Percentiles rank a stretch among this genome's conserved stretches.
These are phyloP conservation scores for Schmidtea mediterranea DNA, from an alignment of 1,140 invertebrate species.

Conservation along the genomic window DNA sequence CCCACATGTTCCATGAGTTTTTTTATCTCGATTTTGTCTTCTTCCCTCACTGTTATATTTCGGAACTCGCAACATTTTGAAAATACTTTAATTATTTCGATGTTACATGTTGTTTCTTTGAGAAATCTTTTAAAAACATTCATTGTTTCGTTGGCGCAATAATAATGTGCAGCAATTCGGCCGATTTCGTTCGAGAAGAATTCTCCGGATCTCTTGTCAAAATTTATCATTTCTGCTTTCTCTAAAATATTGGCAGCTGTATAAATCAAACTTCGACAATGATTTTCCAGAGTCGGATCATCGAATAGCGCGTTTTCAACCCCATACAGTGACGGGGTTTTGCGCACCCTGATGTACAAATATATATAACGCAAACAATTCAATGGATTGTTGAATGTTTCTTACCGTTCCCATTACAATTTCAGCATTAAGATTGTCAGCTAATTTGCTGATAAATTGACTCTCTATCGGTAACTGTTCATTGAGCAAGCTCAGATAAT, in stretches of 20 bases:
- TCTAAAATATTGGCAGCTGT: constrained; percentile 72
- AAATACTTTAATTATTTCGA: constrained; percentile 92
- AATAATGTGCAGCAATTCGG: constrained; percentile 86
- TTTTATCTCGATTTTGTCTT: constrained; percentile 84
- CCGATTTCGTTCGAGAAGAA: constrained; percentile 54
- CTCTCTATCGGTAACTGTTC: constrained; percentile 49
- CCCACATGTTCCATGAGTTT: constrained; percentile 89
- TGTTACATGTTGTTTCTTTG: constrained; percentile 82
- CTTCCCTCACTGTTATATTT: constrained; percentile 52
- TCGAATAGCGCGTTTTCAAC: constrained; percentile 35
- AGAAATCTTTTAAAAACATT: constrained; percentile 77
- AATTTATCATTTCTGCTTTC: constrained; percentile 65
- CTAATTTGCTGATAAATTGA: constrained; percentile 38
- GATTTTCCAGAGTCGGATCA: constrained; percentile 55
- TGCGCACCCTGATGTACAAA: constrained; percentile 49
- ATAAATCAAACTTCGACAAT: constrained; percentile 76
- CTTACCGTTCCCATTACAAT: constrained; percentile 89
- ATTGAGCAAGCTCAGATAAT: constrained; percentile 84
- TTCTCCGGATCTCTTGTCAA: constrained; percentile 64
- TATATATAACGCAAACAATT: constrained; percentile 91
- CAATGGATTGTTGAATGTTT: constrained; percentile 64
- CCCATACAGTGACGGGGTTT: constrained; percentile 52
- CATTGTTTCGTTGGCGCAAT: constrained; percentile 87
- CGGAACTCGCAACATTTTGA: constrained; percentile 45
- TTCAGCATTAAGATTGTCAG: constrained; percentile 92